Conservation (phyloP, 2,113 vertebrate species). For the Syngnathus typhle region DNA sequence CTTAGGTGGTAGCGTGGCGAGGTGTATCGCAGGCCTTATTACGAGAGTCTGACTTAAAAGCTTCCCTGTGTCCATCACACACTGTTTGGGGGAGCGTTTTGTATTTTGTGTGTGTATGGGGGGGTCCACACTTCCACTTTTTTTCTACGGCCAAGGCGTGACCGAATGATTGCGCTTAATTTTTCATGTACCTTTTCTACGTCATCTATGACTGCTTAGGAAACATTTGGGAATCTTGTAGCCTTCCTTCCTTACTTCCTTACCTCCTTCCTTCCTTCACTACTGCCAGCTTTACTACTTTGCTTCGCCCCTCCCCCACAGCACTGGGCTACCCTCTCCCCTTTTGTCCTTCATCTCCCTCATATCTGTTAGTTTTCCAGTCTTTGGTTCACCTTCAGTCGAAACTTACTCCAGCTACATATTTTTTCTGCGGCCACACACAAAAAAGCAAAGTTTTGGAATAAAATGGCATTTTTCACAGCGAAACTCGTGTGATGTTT, state of each 20-base stretch:
- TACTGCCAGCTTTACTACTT: slow-evolving; percentile 1
- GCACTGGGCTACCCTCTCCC: neutral
- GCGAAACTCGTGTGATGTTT: neutral
- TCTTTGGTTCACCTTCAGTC: slow-evolving; percentile 33
- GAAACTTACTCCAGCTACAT: slow-evolving; percentile 32
- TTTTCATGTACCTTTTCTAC: slow-evolving; percentile 63
- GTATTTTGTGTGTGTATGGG: neutral
- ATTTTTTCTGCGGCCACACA: slow-evolving; percentile 45
- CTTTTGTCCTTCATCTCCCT: slow-evolving; percentile 35
- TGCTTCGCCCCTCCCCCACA: neutral
- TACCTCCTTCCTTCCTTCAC: slow-evolving; percentile 40
- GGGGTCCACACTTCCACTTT: slow-evolving; percentile 27
- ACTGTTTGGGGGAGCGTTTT: neutral
- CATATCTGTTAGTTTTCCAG: slow-evolving; percentile 39
- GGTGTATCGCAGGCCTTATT: slow-evolving; percentile 4
- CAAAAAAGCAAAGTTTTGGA: slow-evolving; percentile 49
- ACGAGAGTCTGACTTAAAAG: neutral
- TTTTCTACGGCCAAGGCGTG: slow-evolving; percentile 47
- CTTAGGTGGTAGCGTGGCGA: neutral
- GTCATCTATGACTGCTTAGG: slow-evolving; percentile 45
- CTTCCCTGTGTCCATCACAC: neutral
- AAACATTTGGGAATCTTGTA: slow-evolving; percentile 25
- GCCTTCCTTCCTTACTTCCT: slow-evolving; percentile 51
- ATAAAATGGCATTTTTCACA: slow-evolving; percentile 45
- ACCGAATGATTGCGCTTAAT: slow-evolving; percentile 70